Conservation (phyloP, 2,888 invertebrate species). For the Callyntrura sp. region DNA sequence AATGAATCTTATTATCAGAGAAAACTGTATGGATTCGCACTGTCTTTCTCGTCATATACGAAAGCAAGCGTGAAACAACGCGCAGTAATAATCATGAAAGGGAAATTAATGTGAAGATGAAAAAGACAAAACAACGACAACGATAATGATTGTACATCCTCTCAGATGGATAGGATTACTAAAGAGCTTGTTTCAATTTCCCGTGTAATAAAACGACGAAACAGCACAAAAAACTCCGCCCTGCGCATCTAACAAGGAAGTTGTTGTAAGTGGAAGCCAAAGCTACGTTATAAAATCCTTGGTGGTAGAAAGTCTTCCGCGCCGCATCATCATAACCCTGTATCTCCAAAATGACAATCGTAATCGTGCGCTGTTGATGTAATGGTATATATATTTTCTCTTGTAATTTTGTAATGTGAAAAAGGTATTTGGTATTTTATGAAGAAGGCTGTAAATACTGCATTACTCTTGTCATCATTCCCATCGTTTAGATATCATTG, state of each 20-base stretch:
- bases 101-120: constrained; percentile 15
- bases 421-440: constrained; percentile 59
- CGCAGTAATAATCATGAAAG: no score
- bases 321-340: background rate
- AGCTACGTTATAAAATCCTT: background rate
- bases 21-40: no score
- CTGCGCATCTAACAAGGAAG: no score
- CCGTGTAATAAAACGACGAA: background rate
- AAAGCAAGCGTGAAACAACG: no score
- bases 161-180: constrained; percentile 14
- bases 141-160: background rate
- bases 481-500: constrained; percentile 38
- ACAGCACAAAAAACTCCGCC: background rate
- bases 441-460: constrained; percentile 47
- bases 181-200: constrained; percentile 38
- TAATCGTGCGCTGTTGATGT: background rate
- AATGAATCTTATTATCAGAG: no score
- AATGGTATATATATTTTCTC: background rate
- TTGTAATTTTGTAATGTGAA: constrained; percentile 52
- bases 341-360: constrained; percentile 10
- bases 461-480: constrained; percentile 49
- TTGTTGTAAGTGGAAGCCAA: no score
- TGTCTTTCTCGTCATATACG: background rate
- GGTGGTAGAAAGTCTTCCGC: background rate
- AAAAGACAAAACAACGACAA: constrained; percentile 1